These are phyloP conservation scores for Monopterus albus DNA, from an alignment of 2,113 vertebrate species.

Conservation along the genomic window DNA sequence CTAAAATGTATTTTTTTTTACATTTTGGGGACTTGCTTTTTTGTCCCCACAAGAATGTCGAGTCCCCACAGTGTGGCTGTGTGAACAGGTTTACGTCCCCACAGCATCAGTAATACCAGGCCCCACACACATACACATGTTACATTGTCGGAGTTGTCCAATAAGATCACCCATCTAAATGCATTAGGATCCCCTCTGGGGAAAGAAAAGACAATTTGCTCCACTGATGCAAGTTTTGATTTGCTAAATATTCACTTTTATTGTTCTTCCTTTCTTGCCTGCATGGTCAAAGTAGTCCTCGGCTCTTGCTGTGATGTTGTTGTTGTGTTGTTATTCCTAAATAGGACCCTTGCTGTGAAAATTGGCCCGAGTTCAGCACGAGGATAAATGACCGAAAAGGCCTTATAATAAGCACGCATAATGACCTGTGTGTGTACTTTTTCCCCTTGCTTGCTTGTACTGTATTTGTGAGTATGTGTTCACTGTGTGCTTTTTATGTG, in stretches of 20 bases:
- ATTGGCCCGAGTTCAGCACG: conserved; percentile 65
- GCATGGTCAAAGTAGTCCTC: conserved; percentile 14
- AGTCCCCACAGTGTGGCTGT: no score
- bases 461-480: conserved; percentile 53
- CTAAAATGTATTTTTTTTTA: no score
- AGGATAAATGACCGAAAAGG: conserved; percentile 73
- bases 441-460: no score
- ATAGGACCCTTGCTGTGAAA: conserved; percentile 70
- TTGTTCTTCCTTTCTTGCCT: conserved; percentile 18
- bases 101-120: no score
- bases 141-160: neutral
- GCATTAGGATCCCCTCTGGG: conserved; percentile 12
- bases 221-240: conserved; percentile 39
- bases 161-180: conserved; percentile 25
- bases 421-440: conserved; percentile 53
- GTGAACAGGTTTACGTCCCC: no score
- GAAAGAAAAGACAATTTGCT: conserved; percentile 32
- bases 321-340: conserved; percentile 63
- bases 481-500: conserved; percentile 52
- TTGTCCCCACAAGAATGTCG: no score
- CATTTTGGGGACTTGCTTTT: no score
- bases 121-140: neutral
- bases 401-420: conserved; percentile 69
- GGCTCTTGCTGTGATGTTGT: conserved; percentile 58
- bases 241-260: conserved; percentile 45